These are phyloP conservation scores for Apamea anceps DNA, from an alignment of 2,888 invertebrate genomes.

Conservation along the genomic window DNA sequence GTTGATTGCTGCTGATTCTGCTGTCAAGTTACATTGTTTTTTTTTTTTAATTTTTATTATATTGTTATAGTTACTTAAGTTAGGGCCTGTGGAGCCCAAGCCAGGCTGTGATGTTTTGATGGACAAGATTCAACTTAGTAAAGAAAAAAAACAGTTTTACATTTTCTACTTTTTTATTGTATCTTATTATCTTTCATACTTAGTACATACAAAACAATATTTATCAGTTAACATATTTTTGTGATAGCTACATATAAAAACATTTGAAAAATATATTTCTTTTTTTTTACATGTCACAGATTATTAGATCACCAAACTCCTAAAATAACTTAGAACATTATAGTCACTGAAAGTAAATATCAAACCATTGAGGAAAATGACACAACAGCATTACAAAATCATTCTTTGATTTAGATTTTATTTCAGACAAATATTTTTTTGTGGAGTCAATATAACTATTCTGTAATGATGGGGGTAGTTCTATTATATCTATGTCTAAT, in stretches of 20 bases:
- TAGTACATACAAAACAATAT: background rate
- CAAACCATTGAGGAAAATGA: constrained; percentile 86
- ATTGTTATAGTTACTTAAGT: background rate
- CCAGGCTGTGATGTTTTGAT: background rate
- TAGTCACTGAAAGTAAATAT: constrained; percentile 73
- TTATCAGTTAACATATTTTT: background rate
- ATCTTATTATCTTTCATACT: background rate
- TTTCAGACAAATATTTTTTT: constrained; percentile 69
- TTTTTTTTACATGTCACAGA: background rate
- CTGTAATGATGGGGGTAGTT: constrained; percentile 66
- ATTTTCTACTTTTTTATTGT: background rate
- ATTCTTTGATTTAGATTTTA: constrained; percentile 73
- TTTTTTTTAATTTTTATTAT: background rate
- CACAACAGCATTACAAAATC: constrained; percentile 82
- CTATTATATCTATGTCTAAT: constrained; percentile 77
- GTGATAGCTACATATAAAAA: background rate
- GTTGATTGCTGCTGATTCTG: constrained; percentile 4
- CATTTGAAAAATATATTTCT: background rate
- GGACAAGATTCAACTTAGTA: background rate
- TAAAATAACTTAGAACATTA: background rate
- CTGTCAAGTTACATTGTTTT: background rate
- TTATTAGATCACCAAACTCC: background rate
- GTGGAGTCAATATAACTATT: constrained; percentile 70
- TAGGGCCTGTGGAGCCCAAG: background rate
- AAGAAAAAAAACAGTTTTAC: background rate